Conservation (phyloP, 2,113 vertebrate species). For the Procapra przewalskii region DNA sequence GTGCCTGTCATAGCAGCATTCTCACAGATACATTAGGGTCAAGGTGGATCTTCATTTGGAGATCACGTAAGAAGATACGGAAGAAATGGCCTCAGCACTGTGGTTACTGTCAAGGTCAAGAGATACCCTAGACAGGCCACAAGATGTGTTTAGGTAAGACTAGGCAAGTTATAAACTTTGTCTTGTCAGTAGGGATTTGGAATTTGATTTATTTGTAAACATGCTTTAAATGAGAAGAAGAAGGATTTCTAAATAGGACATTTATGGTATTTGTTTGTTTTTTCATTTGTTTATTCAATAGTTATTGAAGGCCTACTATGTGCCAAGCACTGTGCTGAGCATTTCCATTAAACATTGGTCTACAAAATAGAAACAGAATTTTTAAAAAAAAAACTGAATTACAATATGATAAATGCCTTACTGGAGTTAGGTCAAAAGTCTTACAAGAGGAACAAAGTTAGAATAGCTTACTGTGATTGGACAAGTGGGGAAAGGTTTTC, state of each 20-base stretch:
- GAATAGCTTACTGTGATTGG: not conserved
- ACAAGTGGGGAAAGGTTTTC: not conserved
- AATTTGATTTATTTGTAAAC: not conserved
- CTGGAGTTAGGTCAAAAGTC: not conserved
- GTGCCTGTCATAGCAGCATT: not conserved
- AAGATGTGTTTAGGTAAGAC: slow-evolving; percentile 36
- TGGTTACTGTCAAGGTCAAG: slow-evolving; percentile 14
- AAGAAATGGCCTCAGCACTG: not conserved
- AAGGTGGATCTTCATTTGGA: slow-evolving; percentile 4
- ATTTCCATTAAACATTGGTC: not conserved
- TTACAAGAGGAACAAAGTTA: not conserved
- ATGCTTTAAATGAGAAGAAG: not conserved
- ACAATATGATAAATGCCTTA: not conserved
- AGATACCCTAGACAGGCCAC: not conserved
- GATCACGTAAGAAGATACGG: not conserved
- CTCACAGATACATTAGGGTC: not conserved
- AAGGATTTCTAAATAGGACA: not conserved
- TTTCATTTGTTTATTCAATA: not conserved
- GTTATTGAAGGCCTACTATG: not conserved
- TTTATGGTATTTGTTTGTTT: not conserved
- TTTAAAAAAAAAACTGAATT: not conserved
- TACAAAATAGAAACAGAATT: not conserved
- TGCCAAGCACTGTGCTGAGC: not conserved
- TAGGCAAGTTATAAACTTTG: slow-evolving; percentile 10
- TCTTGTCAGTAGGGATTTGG: not conserved